Evolutionary conservation across 2,888 invertebrate species (phyloP), one percentile per base, ranked within the genome.

Genomic region (Lordiphosa fenestrarum): DNA sequence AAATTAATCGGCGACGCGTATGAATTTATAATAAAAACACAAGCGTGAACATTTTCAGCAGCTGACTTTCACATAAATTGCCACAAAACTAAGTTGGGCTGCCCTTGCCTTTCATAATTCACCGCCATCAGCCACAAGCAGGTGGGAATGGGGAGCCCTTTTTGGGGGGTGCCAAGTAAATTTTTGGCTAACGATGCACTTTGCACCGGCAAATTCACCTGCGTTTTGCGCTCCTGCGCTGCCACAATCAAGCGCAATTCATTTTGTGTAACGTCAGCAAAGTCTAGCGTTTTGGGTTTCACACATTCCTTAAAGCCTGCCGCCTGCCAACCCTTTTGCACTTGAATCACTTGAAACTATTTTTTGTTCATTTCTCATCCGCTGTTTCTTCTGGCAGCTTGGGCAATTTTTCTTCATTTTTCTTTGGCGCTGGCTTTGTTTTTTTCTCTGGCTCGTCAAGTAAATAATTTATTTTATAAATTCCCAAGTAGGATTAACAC

Each of bases 401-500:
- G 49, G 58, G 57, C 59, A 56, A 83, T 80, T 70, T 82, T 71
- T 77, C 71, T 60, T 58, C 36, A 46, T 61, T 58, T 58, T 72
- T 64, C 69, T 77, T 77, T 77, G 72, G 30, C 63, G 61, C 60
- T 47, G 25, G 39, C 53, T 48, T 59, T 55, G 48, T 51, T 60
- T 39, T 15, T 7, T 42, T 36, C 37, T 25, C n/a, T 4, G 9
- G 21, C 46, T 9, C 44, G 61, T 55, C 69, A 65, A 81, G 73
- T 77, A 77, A 77, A 77, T 84, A 77, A 77, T 84, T 77, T 77
- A 77, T 76, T 84, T 84, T 84, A 71, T 76, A 84, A 76, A 84
- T 81, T 77, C 77, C 66, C 81, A 77, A 84, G 77, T 69, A 73
- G 84, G 77, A 84, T 84, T 84, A 77, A 65, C 81, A 81, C 84